phyloP scores from a whole-genome alignment of 2,888 invertebrate species.

The Podotricha telesiphe region DNA sequence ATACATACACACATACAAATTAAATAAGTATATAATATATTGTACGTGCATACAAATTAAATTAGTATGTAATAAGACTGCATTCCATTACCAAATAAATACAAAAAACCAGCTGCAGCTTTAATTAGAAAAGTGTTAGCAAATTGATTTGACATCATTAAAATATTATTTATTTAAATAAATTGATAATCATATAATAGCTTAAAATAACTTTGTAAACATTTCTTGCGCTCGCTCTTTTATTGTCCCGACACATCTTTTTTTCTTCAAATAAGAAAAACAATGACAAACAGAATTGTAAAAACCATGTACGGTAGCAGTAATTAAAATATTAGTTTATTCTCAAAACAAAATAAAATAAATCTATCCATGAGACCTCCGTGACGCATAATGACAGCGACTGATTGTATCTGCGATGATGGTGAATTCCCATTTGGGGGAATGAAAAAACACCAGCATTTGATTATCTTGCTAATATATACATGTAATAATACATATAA shows the following conservation, averaged over 20 bases:
- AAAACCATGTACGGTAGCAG: background rate
- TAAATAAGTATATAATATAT: conserved; percentile 17
- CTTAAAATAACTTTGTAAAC: conserved; percentile 4
- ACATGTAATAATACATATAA: no score
- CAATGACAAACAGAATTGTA: conserved; percentile 17
- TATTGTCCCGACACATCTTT: background rate
- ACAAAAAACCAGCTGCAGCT: conserved; percentile 14
- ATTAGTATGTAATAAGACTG: conserved; percentile 15
- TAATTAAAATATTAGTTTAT: background rate
- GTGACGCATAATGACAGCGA: no score
- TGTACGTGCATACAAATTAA: background rate
- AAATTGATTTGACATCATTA: conserved; percentile 25
- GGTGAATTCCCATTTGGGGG: no score
- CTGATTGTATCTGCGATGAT: no score
- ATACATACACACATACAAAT: background rate
- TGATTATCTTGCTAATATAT: background rate
- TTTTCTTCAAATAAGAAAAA: conserved; percentile 15
- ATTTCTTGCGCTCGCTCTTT: conserved; percentile 22
- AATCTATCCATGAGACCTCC: no score
- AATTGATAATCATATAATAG: conserved; percentile 11
- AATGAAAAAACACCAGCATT: background rate
- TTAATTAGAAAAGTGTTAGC: conserved; percentile 15
- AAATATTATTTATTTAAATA: background rate
- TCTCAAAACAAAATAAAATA: no score
- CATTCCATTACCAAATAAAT: conserved; percentile 25